Conservation (phyloP, 2,797 vertebrate genomes). For the Ciconia nigra region DNA sequence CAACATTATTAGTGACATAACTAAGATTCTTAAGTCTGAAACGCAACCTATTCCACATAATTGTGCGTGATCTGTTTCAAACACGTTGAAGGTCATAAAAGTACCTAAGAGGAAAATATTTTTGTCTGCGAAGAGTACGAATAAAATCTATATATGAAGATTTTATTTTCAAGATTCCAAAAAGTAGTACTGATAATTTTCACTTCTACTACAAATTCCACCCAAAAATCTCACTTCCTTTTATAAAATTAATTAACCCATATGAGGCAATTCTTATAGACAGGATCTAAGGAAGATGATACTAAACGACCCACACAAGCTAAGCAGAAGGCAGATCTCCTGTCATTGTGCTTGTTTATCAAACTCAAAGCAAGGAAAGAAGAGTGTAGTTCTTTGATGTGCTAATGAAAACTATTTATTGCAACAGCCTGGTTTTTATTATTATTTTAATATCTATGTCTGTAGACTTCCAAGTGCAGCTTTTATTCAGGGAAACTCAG, state of each 20-base stretch:
- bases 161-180: background rate
- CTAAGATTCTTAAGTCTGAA: background rate
- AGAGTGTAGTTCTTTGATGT: background rate
- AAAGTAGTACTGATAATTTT: background rate
- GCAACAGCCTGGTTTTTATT: background rate
- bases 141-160: background rate
- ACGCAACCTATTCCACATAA: background rate
- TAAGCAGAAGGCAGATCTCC: background rate
- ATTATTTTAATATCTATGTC: background rate
- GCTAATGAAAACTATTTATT: slow-evolving; percentile 1
- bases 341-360: background rate
- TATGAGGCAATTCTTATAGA: background rate
- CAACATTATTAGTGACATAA: background rate
- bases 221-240: background rate
- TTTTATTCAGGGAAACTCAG: background rate
- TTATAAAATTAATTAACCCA: background rate
- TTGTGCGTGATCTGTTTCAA: background rate
- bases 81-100: background rate
- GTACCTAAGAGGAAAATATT: background rate
- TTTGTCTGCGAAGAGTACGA: background rate
- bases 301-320: background rate
- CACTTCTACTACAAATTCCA: background rate
- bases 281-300: background rate
- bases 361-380: background rate
- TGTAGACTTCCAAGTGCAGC: background rate